These are phyloP conservation scores for Rhimphoctona megacephalus DNA, from an alignment of 2,888 invertebrate genomes.

Conservation along the genomic window DNA sequence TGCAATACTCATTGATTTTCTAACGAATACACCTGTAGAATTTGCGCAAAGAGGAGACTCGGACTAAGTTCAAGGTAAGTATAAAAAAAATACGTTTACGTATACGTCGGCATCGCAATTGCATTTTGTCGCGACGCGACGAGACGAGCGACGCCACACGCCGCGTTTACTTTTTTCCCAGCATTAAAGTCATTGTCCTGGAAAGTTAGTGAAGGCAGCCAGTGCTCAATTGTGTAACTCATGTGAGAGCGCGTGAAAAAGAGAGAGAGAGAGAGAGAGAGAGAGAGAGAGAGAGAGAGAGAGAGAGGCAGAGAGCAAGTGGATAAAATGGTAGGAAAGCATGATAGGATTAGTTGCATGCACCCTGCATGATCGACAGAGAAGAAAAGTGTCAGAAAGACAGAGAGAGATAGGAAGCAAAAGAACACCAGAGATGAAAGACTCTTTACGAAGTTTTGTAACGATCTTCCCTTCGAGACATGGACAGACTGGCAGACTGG, in stretches of 20 bases:
- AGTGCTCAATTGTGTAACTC: constrained; percentile 72
- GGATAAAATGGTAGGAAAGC: constrained; percentile 35
- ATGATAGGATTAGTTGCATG: constrained; percentile 57
- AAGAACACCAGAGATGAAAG: constrained; percentile 45
- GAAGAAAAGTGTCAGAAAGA: constrained; percentile 37
- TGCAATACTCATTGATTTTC: background rate
- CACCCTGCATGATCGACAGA: constrained; percentile 54
- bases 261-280: constrained; percentile 13
- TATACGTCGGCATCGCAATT: constrained; percentile 67
- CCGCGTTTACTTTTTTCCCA: constrained; percentile 60
- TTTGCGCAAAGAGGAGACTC: constrained; percentile 10
- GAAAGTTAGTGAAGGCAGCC: constrained; percentile 72
- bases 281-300: constrained; percentile 16
- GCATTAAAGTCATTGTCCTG: constrained; percentile 75
- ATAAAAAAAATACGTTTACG: constrained; percentile 41
- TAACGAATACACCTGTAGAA: constrained; percentile 9
- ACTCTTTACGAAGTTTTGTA: constrained; percentile 79
- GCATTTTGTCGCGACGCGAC: constrained; percentile 70
- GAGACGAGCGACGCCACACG: constrained; percentile 69
- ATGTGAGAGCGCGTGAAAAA: constrained; percentile 28
- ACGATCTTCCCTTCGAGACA: constrained; percentile 76
- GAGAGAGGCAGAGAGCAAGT: constrained; percentile 20
- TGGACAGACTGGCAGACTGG: constrained; percentile 72
- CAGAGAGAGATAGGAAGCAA: constrained; percentile 44
- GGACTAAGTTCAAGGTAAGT: constrained; percentile 30